Conservation (phyloP, 2,797 vertebrate species). For the Garrulus glandarius region DNA sequence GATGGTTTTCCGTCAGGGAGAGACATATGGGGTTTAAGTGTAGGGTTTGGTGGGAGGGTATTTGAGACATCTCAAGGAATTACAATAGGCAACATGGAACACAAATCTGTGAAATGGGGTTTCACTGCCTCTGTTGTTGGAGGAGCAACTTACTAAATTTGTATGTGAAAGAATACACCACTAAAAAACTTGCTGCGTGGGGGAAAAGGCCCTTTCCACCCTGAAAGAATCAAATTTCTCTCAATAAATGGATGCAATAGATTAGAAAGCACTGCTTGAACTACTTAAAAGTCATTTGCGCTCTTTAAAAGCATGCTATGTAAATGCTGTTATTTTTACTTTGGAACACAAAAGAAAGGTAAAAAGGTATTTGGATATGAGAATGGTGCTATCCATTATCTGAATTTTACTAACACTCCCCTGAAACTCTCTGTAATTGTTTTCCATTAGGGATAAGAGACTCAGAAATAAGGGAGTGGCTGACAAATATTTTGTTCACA, state of each 20-base stretch:
- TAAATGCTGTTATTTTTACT: background rate
- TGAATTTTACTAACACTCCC: background rate
- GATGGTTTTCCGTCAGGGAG: background rate
- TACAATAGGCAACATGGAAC: background rate
- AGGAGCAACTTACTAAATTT: accelerated
- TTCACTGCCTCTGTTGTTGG: background rate
- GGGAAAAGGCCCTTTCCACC: background rate
- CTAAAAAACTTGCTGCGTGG: background rate
- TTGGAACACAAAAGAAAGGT: background rate
- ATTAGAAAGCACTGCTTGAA: background rate
- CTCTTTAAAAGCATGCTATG: background rate
- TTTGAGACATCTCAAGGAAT: background rate
- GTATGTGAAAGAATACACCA: background rate
- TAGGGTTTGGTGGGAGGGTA: background rate
- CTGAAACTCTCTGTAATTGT: background rate
- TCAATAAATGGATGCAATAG: background rate
- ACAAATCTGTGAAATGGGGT: accelerated
- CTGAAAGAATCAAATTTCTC: background rate
- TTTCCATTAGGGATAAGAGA: background rate
- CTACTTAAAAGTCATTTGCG: background rate
- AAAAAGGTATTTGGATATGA: background rate
- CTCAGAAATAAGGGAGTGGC: background rate
- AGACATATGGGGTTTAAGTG: background rate
- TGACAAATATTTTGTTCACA: conserved; percentile 33
- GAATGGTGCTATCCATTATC: background rate